Evolutionary conservation across 1,140 invertebrate genomes (phyloP).

Genomic region (Spodoptera frugiperda): DNA sequence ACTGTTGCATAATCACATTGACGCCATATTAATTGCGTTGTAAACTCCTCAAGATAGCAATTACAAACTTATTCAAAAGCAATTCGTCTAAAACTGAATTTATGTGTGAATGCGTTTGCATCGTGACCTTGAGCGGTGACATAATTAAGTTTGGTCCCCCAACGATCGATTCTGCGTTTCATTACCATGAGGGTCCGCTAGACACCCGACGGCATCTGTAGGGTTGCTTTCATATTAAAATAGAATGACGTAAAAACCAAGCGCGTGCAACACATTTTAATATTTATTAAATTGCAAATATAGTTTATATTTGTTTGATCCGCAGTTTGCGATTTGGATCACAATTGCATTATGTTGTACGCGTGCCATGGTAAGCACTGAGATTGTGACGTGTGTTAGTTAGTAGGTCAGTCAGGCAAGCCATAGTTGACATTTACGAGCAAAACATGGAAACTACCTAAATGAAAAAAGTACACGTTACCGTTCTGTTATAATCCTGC

Average conservation of each 20-base stretch:
- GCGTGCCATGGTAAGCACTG: slow-evolving; percentile 28
- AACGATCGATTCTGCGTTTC: slow-evolving; percentile 69
- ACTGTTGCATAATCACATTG: slow-evolving; percentile 21
- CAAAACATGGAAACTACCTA: slow-evolving; percentile 10
- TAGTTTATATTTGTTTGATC: slow-evolving; percentile 28
- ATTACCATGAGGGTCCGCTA: slow-evolving; percentile 66
- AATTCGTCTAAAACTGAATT: slow-evolving; percentile 44
- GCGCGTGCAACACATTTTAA: slow-evolving; percentile 32
- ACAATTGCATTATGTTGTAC: slow-evolving; percentile 28
- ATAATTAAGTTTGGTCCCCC: slow-evolving; percentile 74
- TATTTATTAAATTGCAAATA: slow-evolving; percentile 22
- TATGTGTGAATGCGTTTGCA: slow-evolving; percentile 55
- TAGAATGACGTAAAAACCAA: slow-evolving; percentile 37
- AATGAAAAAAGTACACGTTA: slow-evolving; percentile 1
- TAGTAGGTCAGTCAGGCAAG: slow-evolving; percentile 48
- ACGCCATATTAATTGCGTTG: slow-evolving; percentile 29
- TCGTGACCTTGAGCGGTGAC: slow-evolving; percentile 75
- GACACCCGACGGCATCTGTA: slow-evolving; percentile 59
- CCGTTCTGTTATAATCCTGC: neutral
- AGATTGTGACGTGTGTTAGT: slow-evolving; percentile 41
- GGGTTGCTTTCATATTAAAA: slow-evolving; percentile 52
- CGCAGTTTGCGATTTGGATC: neutral
- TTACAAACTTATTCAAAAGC: slow-evolving; percentile 44
- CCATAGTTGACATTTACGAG: slow-evolving; percentile 14
- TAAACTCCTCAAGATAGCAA: slow-evolving; percentile 34